A percentile compares a stretch with the other conserved stretches of the same genome.
Conservation (phyloP, 1,140 invertebrate species). For the Platyscapa corneri region DNA sequence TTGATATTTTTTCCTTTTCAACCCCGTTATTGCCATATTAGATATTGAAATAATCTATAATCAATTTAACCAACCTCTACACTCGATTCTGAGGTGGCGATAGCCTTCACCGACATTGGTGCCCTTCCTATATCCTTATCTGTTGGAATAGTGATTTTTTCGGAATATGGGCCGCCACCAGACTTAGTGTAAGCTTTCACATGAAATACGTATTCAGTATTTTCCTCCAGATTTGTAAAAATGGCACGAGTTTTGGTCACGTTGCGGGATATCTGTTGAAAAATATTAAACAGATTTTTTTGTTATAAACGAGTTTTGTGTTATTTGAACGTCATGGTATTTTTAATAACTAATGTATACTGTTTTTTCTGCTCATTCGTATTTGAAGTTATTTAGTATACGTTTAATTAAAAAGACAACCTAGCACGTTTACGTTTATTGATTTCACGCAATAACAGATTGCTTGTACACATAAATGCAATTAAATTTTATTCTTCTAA, state of each 20-base stretch:
- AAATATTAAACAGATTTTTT: not conserved
- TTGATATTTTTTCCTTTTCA: not conserved
- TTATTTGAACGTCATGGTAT: not conserved
- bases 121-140: conserved; percentile 91
- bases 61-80: conserved; percentile 81
- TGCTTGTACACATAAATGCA: no score
- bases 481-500: no score
- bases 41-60: not conserved
- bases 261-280: conserved; percentile 72
- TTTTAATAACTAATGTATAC: not conserved
- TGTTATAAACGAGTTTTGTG: not conserved
- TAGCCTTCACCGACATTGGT: conserved; percentile 92
- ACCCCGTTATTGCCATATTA: not conserved
- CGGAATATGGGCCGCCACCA: conserved; percentile 93
- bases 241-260: conserved; percentile 89
- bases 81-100: conserved; percentile 92
- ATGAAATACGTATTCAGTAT: conserved; percentile 95
- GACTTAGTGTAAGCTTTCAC: conserved; percentile 92
- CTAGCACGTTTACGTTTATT: no score
- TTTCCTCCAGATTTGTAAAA: conserved; percentile 94
- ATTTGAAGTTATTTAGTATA: no score
- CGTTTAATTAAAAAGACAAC: no score
- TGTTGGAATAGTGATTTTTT: conserved; percentile 87
- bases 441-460: no score
- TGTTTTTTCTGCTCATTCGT: no score